A percentile compares a stretch with the other conserved stretches of the same genome.
Conservation (phyloP, 2,888 invertebrate species). For the Agrotis ipsilon region DNA sequence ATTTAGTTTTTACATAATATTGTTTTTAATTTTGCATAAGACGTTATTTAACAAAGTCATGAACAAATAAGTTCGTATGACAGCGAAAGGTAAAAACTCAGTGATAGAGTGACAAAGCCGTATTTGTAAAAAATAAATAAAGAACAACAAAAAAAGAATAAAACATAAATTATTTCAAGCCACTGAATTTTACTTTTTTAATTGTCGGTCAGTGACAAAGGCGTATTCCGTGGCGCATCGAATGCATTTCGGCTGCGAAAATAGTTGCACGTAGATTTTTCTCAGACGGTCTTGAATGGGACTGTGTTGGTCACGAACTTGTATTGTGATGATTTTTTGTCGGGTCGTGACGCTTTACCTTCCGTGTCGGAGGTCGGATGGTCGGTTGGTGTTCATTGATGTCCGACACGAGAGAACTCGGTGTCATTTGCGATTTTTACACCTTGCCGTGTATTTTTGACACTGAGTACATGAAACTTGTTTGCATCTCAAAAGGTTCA, state of each 20-base stretch:
- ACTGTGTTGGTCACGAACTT: conserved; percentile 78
- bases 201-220: conserved; percentile 62
- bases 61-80: neutral
- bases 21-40: too few relatives aligned
- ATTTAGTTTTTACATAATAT: too few relatives aligned
- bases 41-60: conserved; percentile 10
- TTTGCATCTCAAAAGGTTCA: neutral
- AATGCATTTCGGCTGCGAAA: conserved; percentile 73
- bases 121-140: neutral
- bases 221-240: conserved; percentile 55
- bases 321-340: conserved; percentile 84
- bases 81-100: neutral
- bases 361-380: conserved; percentile 86
- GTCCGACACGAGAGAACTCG: conserved; percentile 16
- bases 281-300: conserved; percentile 83
- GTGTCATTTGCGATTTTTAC: neutral
- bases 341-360: conserved; percentile 76
- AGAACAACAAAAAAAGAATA: conserved; percentile 7
- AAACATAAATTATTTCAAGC: conserved; percentile 3
- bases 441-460: neutral
- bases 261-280: conserved; percentile 84
- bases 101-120: neutral
- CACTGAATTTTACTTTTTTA: conserved; percentile 52
- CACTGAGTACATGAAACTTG: neutral
- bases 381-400: conserved; percentile 72